A percentile compares a stretch with the other conserved stretches of the same genome.
Conservation (phyloP, 2,113 vertebrate genomes). For the Spea multiplicata region DNA sequence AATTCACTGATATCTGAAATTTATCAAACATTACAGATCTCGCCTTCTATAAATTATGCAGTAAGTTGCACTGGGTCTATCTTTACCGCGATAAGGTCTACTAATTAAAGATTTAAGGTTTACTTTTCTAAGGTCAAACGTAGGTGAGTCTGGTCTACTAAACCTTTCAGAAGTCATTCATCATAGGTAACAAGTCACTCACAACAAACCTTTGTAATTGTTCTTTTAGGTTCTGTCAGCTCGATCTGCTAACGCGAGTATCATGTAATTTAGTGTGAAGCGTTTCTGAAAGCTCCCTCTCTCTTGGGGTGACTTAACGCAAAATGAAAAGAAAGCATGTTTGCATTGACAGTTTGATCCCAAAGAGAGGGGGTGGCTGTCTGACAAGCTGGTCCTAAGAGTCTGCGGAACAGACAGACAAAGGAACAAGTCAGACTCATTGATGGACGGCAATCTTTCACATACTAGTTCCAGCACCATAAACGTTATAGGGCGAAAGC, state of each 20-base stretch:
- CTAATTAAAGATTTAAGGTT: not conserved
- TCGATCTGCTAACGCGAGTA: slow-evolving; percentile 58
- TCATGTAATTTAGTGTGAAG: slow-evolving; percentile 67
- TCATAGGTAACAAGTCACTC: slow-evolving; percentile 56
- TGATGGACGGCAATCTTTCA: slow-evolving; percentile 46
- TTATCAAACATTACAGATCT: no score
- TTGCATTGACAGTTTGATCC: slow-evolving; percentile 70
- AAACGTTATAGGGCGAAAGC: no score
- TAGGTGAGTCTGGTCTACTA: slow-evolving; percentile 16
- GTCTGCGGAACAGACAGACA: slow-evolving; percentile 61
- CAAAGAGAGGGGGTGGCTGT: slow-evolving; percentile 67
- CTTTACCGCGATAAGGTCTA: no score
- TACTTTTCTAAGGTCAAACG: slow-evolving; percentile 48
- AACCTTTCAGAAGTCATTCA: slow-evolving; percentile 53
- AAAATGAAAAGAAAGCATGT: slow-evolving; percentile 65
- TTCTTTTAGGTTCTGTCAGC: slow-evolving; percentile 68
- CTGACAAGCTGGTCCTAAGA: slow-evolving; percentile 68
- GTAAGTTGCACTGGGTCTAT: no score
- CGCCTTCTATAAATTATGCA: no score
- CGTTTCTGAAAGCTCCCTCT: slow-evolving; percentile 67
- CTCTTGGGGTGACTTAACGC: slow-evolving; percentile 63
- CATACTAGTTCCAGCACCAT: not conserved
- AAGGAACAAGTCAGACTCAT: slow-evolving; percentile 63
- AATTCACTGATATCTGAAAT: no score
- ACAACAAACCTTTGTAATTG: slow-evolving; percentile 59